Base-by-base conservation (phyloP, 2,888 invertebrate species). In the Polietes domitor region DNA sequence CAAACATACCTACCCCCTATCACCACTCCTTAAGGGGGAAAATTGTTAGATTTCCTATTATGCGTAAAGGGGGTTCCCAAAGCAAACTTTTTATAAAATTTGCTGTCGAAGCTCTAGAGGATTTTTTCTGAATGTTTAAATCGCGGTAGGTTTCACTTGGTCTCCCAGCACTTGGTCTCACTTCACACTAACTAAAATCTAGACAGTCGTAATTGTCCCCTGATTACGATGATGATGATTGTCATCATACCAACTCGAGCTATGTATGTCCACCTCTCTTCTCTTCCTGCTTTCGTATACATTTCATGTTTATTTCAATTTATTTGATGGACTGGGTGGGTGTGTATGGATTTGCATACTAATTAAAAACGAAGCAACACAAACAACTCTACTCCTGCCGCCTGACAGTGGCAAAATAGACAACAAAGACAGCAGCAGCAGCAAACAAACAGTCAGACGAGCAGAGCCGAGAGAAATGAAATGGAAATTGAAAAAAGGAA, bases 311-410 rank as follows among this genome's bases (percentile, higher is more conserved):
- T 81, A 53, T 70, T 76, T 76, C 75, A 76, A 68, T 72, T 76
- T 75, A 73, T 81, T 76, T 61, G 5, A 72, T 76, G 80, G 84
- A 76, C 72, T 81, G 84, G 80, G 77, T 81, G 72, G 77, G 74
- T 77, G 77, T 81, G 72, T 81, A 75, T 72, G 72, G 84, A 84
- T 84, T 84, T 84, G 84, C 84, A 84, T 84, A 84, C 84, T 84
- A 84, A 84, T 84, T 84, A 84, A 78, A 70, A 53, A n/a, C 9
- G 3, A n/a, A n/a, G n/a, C 15, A 80, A 75, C 32, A 61, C 80
- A 80, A 80, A 78, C 58, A 70, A 53, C n/a, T 28, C 47, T 63
- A 4, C 26, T 17, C n/a, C 21, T 77, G 10, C 63, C 74, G 28
- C 37, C 12, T 63, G 50, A 28, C 3, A 61, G 61, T 26, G 58